Conservation (phyloP, 2,113 vertebrate genomes). For the Rhinoderma darwinii region DNA sequence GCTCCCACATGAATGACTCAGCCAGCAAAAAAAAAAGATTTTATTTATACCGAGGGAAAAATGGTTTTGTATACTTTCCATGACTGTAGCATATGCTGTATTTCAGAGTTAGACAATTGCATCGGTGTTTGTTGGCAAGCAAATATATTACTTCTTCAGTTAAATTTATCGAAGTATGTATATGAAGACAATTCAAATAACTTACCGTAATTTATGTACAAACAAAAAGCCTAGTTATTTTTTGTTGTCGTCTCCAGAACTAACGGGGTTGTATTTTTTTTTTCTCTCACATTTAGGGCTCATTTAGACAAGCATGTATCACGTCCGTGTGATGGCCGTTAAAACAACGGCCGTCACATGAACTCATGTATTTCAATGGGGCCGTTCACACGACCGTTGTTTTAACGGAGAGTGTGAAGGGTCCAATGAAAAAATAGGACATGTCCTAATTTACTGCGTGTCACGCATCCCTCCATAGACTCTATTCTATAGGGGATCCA, state of each 20-base stretch:
- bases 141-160: constrained; percentile 9
- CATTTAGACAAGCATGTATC: too few species aligned
- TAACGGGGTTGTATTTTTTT: neutral
- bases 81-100: constrained; percentile 48
- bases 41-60: constrained; percentile 48
- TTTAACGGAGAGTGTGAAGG: too few species aligned
- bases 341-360: too few species aligned
- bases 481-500: too few species aligned
- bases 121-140: constrained; percentile 37
- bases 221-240: neutral
- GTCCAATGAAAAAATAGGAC: too few species aligned
- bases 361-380: too few species aligned
- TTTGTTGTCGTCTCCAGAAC: neutral
- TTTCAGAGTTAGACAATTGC: constrained; percentile 41
- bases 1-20: constrained; percentile 52
- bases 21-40: constrained; percentile 33
- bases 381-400: too few species aligned
- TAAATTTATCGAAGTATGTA: neutral
- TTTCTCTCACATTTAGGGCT: neutral
- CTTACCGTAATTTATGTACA: neutral
- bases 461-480: too few species aligned
- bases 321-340: too few species aligned
- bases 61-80: constrained; percentile 23
- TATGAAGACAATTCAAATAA: neutral
- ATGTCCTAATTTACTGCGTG: too few species aligned